A percentile compares a stretch with the other conserved stretches of the same genome.
phyloP scores from a whole-genome alignment of 2,113 vertebrate genomes.

The Sceloporus undulatus region DNA sequence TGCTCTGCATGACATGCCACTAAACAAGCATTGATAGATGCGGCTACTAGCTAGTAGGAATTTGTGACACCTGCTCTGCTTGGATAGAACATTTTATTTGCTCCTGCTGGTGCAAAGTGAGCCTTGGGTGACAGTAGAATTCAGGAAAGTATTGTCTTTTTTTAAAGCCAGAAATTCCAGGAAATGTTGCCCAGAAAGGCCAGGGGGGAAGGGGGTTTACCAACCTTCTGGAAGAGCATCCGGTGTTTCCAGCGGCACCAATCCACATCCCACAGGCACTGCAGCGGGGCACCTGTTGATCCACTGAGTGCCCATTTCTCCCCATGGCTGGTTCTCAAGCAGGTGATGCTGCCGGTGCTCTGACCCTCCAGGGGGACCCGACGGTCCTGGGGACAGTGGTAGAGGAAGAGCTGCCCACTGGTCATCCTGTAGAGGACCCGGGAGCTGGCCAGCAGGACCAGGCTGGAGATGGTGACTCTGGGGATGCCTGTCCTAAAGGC shows the following conservation, averaged over 20 bases:
- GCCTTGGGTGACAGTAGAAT: too few relatives aligned
- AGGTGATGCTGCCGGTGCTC: constrained; percentile 71
- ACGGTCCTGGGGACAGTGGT: constrained; percentile 55
- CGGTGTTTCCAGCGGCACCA: constrained; percentile 76
- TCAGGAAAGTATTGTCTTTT: background rate
- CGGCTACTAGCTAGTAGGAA: too few relatives aligned
- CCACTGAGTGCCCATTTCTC: constrained; percentile 78
- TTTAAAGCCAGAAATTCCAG: background rate
- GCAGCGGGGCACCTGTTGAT: constrained; percentile 75
- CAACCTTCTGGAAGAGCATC: constrained; percentile 18
- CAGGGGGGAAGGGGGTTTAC: too few relatives aligned
- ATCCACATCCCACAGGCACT: constrained; percentile 83
- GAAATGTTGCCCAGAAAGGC: too few relatives aligned
- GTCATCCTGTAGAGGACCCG: constrained; percentile 76
- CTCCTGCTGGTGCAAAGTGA: too few relatives aligned
- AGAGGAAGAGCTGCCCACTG: constrained; percentile 70
- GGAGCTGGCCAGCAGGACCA: constrained; percentile 71
- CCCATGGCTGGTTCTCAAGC: constrained; percentile 77
- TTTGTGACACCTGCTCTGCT: too few relatives aligned
- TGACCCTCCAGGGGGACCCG: constrained; percentile 78
- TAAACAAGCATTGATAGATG: too few relatives aligned
- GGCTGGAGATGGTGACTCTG: constrained; percentile 64
- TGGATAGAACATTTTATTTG: too few relatives aligned
- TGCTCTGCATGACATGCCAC: background rate
- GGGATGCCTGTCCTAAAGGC: constrained; percentile 73